These are phyloP conservation scores for Rhinopomastus cyanomelas DNA, from an alignment of 2,113 vertebrate genomes.

Conservation along the genomic window DNA sequence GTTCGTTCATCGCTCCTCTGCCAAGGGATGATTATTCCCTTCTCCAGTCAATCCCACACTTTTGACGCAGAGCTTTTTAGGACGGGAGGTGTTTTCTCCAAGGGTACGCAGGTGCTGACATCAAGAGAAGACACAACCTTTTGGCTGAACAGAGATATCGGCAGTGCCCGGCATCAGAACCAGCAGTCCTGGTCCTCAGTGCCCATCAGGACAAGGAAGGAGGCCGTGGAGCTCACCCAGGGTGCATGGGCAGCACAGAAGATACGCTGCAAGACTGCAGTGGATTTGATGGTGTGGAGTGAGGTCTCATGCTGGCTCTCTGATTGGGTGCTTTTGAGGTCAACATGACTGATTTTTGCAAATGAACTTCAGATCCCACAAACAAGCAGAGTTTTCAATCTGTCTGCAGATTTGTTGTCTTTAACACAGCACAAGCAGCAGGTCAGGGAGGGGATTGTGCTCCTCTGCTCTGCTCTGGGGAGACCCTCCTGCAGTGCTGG, in stretches of 20 bases:
- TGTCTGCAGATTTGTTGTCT: neutral
- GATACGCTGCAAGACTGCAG: neutral
- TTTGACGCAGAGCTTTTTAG: neutral
- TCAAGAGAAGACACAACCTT: neutral
- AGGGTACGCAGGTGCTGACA: neutral
- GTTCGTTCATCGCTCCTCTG: neutral
- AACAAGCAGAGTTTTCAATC: neutral
- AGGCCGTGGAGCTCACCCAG: neutral
- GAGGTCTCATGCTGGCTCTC: fast-evolving
- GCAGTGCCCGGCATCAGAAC: fast-evolving
- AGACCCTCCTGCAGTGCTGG: neutral
- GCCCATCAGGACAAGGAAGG: fast-evolving
- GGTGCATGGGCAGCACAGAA: fast-evolving
- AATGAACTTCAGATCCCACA: neutral
- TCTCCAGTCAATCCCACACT: neutral
- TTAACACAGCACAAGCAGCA: neutral
- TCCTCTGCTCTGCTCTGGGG: neutral
- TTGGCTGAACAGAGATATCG: fast-evolving
- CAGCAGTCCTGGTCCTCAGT: too few relatives aligned
- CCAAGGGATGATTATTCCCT: conserved; percentile 16
- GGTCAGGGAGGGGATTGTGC: neutral
- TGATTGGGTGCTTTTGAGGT: neutral
- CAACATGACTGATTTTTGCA: fast-evolving
- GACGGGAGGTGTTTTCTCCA: neutral
- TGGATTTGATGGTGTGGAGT: neutral